phyloP scores from a whole-genome alignment of 2,113 vertebrate species.

The Hydrochoerus hydrochaeris region DNA sequence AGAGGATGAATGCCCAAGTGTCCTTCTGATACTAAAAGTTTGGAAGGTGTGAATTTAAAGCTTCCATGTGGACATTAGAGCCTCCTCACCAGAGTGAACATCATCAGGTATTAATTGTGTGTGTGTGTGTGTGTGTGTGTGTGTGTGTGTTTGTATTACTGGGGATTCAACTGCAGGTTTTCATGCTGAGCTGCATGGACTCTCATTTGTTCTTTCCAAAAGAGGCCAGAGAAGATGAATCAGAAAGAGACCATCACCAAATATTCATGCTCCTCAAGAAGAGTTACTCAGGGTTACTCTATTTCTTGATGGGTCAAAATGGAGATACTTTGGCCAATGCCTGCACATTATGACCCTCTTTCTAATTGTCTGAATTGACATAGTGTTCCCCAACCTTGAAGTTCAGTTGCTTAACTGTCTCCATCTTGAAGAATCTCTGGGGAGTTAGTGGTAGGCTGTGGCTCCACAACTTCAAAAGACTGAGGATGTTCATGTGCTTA shows the following conservation, averaged over 20 bases:
- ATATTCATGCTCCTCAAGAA: not conserved
- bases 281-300: not conserved
- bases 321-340: not conserved
- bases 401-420: slow-evolving; percentile 31
- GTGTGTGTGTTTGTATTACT: not conserved
- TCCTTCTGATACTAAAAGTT: not conserved
- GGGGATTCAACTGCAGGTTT: not conserved
- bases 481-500: not conserved
- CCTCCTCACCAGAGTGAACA: not conserved
- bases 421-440: slow-evolving; percentile 17
- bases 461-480: not conserved
- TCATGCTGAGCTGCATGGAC: not conserved
- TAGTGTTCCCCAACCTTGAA: not conserved
- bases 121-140: not conserved
- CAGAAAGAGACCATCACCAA: not conserved
- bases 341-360: not conserved
- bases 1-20: not conserved
- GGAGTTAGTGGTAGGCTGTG: slow-evolving; percentile 39
- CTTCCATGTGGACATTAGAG: not conserved
- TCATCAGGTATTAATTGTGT: not conserved
- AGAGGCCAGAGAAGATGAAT: not conserved
- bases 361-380: not conserved
- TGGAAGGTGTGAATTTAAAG: not conserved
- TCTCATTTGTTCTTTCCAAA: not conserved
- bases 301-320: not conserved